Conservation (phyloP, 2,888 invertebrate species). For the Eristalis pertinax region DNA sequence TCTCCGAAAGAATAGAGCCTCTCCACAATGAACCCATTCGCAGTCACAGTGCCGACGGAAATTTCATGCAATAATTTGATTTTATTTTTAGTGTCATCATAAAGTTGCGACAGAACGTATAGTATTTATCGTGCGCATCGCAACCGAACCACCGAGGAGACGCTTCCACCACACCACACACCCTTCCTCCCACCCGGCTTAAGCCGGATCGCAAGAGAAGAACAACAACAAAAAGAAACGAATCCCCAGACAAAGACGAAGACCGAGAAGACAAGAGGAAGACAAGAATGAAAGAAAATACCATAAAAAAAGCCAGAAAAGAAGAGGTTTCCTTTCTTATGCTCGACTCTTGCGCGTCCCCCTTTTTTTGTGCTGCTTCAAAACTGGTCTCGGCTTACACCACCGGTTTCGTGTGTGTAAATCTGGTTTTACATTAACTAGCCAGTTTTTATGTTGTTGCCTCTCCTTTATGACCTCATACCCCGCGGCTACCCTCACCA, state of each 20-base stretch:
- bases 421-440: slow-evolving; percentile 52
- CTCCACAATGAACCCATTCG: neutral
- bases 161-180: neutral
- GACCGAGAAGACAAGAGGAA: neutral
- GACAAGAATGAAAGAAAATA: neutral
- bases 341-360: neutral
- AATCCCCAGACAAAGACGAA: neutral
- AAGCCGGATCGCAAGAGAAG: neutral
- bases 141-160: neutral
- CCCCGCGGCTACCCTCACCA: neutral
- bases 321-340: neutral
- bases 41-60: neutral
- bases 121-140: slow-evolving; percentile 14
- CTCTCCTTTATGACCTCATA: neutral
- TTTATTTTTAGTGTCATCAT: slow-evolving; percentile 34
- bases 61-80: slow-evolving; percentile 24
- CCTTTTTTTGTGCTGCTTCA: neutral
- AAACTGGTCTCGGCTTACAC: slow-evolving; percentile 64
- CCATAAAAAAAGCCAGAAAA: neutral
- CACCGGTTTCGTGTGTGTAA: slow-evolving; percentile 41
- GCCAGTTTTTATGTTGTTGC: slow-evolving; percentile 33
- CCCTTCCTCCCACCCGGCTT: neutral
- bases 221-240: neutral
- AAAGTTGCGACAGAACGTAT: slow-evolving; percentile 41
- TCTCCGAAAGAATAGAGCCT: slow-evolving; percentile 5